Base-by-base conservation (phyloP, 2,797 vertebrate species). In the Tamandua tetradactyla region DNA sequence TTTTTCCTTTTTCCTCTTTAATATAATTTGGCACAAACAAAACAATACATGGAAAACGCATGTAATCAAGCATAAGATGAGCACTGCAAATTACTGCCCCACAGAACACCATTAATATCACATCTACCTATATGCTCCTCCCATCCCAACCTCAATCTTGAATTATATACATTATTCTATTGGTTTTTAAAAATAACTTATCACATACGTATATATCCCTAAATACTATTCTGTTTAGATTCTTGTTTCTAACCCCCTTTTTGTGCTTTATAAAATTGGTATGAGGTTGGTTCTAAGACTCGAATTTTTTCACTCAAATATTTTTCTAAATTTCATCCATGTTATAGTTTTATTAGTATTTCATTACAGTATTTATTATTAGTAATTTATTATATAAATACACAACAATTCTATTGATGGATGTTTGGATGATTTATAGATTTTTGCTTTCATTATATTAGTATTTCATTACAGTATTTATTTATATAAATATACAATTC, bases 381-480 rank as follows among this genome's bases (percentile, higher is more conserved):
- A n/a, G n/a, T n/a, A n/a, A n/a, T n/a, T n/a, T n/a, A n/a, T n/a
- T 69, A 52, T 23, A 52, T 42, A 94, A 89, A 69, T 59, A 84
- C 89, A 89, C 42, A n/a, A n/a, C n/a, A 68, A 76, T 69, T 69
- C 52, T 61, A 8, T 61, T 76, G 55, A 84, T 55, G 17, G 52
- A 55, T 20, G 61, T 52, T 61, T 84, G 17, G 64, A 78, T 71
- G 52, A 15, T 23, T 52, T 27, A 61, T 32, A 61, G 9, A 42
- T 83, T 49, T 78, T 71, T 81, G 76, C 71, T 89, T 68, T 78
- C n/a, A 78, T 78, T 52, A 83, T n/a, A n/a, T n/a, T n/a, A n/a
- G n/a, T n/a, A n/a, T n/a, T n/a, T n/a, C n/a, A n/a, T n/a, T 84
- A 12, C 1, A 68, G 15, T 42, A 42, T 71, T 83, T 69, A 23